phyloP scores from a whole-genome alignment of 2,797 vertebrate genomes.

The Mormyrops attenuatus region DNA sequence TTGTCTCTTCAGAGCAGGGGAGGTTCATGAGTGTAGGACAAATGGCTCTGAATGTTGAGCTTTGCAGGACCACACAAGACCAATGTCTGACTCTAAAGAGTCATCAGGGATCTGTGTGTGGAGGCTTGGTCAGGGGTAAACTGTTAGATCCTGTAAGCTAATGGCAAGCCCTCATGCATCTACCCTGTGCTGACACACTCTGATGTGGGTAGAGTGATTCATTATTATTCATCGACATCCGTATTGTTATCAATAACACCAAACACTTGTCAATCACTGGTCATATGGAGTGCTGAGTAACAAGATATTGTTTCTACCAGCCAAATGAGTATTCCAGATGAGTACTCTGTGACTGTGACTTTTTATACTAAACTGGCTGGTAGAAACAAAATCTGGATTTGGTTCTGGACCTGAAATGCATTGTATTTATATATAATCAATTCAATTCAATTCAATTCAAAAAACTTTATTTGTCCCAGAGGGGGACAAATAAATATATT shows the following conservation, averaged over 20 bases:
- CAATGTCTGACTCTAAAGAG: neutral
- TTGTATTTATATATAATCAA: neutral
- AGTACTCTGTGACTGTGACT: neutral
- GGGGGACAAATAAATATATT: too few relatives aligned
- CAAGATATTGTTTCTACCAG: neutral
- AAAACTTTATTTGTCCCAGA: too few relatives aligned
- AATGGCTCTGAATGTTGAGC: neutral
- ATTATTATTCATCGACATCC: neutral
- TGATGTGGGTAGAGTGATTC: neutral
- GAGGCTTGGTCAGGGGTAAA: neutral
- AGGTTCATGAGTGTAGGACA: neutral
- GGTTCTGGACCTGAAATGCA: neutral
- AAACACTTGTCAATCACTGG: neutral
- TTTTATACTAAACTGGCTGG: neutral
- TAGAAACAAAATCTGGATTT: neutral
- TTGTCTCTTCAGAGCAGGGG: neutral
- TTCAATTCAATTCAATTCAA: too few relatives aligned
- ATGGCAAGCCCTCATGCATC: neutral
- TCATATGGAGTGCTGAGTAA: neutral
- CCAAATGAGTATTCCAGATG: neutral
- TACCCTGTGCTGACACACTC: neutral
- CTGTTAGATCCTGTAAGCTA: neutral
- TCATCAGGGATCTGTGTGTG: neutral
- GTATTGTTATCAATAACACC: neutral
- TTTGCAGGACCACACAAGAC: neutral